A percentile compares a stretch with the other conserved stretches of the same genome.
Conservation (phyloP, 2,888 invertebrate genomes). For the Girardia tigrina region DNA sequence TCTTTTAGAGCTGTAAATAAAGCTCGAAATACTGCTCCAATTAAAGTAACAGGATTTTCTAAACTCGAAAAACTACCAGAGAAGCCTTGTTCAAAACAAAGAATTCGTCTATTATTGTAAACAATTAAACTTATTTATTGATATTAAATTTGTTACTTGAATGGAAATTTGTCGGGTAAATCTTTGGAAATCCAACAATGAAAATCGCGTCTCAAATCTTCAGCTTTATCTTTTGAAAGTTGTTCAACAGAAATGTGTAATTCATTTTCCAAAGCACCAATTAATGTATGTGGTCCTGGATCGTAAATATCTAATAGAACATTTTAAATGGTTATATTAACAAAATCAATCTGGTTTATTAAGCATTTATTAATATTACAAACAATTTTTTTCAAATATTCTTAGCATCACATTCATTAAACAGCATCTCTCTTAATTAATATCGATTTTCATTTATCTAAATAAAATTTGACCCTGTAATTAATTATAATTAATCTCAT, state of each 20-base stretch:
- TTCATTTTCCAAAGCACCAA: slow-evolving; percentile 41
- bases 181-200: slow-evolving; percentile 45
- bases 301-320: slow-evolving; percentile 45
- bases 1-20: slow-evolving; percentile 45
- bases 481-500: too few species aligned
- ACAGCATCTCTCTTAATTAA: too few species aligned
- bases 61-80: background rate
- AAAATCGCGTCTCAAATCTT: slow-evolving; percentile 43
- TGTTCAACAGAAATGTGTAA: slow-evolving; percentile 40
- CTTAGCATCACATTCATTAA: too few species aligned
- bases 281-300: slow-evolving; percentile 40
- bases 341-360: too few species aligned
- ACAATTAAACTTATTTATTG: too few species aligned
- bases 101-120: slow-evolving; percentile 30
- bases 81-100: slow-evolving; percentile 38
- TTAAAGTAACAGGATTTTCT: slow-evolving; percentile 37
- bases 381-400: too few species aligned
- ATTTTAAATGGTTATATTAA: too few species aligned
- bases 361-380: too few species aligned
- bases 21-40: slow-evolving; percentile 43
- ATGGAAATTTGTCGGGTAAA: slow-evolving; percentile 40
- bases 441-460: too few species aligned
- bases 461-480: too few species aligned
- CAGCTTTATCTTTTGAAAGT: slow-evolving; percentile 41
- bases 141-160: too few species aligned